Conservation (phyloP, 2,888 invertebrate species). For the Troglohyphantes excavatus region DNA sequence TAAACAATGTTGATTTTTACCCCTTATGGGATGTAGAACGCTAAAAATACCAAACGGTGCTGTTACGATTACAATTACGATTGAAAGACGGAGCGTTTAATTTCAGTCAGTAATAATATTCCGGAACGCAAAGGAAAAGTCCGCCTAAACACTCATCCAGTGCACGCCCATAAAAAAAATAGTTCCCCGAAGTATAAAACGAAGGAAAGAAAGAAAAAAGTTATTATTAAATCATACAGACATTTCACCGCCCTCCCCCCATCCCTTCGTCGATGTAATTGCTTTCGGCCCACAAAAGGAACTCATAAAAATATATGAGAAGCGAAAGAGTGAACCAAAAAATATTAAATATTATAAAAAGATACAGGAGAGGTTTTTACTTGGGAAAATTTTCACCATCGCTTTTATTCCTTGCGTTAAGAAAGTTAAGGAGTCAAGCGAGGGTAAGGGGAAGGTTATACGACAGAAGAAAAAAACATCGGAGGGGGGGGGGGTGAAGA, state of each 20-base stretch:
- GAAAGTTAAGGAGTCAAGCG: constrained; percentile 27
- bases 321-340: not conserved
- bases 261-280: constrained; percentile 63
- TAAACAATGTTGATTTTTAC: no score
- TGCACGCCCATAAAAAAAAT: constrained; percentile 6
- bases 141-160: not conserved
- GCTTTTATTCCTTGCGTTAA: constrained; percentile 36
- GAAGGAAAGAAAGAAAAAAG: constrained; percentile 8
- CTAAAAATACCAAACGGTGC: not conserved
- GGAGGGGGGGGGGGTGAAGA: not conserved
- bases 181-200: not conserved
- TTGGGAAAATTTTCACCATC: constrained; percentile 49
- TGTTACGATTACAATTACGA: not conserved
- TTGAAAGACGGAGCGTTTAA: not conserved
- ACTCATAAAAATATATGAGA: constrained; percentile 69
- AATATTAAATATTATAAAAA: not conserved
- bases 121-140: not conserved
- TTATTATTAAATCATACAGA: constrained; percentile 75
- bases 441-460: not conserved
- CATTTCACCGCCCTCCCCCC: constrained; percentile 43
- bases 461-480: not conserved
- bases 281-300: constrained; percentile 68
- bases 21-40: no score
- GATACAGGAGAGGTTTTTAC: not conserved
- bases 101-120: constrained; percentile 9